Evolutionary conservation across 2,888 invertebrate genomes (phyloP), one percentile per base, ranked within the genome.

Genomic region (Notodonta ziczac): DNA sequence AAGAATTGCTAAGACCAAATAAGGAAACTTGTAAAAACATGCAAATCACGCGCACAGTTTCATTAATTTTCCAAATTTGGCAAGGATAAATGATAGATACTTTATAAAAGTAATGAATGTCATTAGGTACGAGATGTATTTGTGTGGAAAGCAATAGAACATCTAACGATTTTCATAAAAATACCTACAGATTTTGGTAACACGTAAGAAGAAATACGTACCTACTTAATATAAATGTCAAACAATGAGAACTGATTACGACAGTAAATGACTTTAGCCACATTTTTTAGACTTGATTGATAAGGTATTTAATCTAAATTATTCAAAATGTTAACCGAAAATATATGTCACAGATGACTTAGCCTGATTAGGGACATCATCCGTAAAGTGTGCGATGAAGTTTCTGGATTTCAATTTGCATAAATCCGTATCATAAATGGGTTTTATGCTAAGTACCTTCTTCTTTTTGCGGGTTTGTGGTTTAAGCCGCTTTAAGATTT

Each of bases 381-480:
- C 13, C n/a, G 6, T 46, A 50, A 50, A 63, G 62, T 53, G 57
- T 53, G 40, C 24, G 51, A 59, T 32, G 62, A 74, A 13, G 70
- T 62, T 72, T 74, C 72, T 70, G 62, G 58, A 70, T 74, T 78
- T 76, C 76, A 81, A 82, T 83, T 81, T 80, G 77, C 77, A 79
- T 84, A 83, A 79, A 84, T 82, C 73, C 66, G 65, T 56, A 86
- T 87, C 87, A 72, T 61, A 68, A 69, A 82, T 76, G 53, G 72
- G 74, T 81, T 81, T 84, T 77, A 50, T 62, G 7, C 5, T 35
- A 35, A 56, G 65, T 50, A 70, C 62, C 62, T 55, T 67, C 72
- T 77, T 79, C 72, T 76, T 73, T 73, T 75, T 76, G 70, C 66
- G 60, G 58, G 70, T 61, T 72, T 77, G 70, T 69, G 71, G 65